Evolutionary conservation across 1,140 invertebrate species (phyloP), one percentile per base, ranked within the genome.

Genomic region (Drosophila nigromelanica): DNA sequence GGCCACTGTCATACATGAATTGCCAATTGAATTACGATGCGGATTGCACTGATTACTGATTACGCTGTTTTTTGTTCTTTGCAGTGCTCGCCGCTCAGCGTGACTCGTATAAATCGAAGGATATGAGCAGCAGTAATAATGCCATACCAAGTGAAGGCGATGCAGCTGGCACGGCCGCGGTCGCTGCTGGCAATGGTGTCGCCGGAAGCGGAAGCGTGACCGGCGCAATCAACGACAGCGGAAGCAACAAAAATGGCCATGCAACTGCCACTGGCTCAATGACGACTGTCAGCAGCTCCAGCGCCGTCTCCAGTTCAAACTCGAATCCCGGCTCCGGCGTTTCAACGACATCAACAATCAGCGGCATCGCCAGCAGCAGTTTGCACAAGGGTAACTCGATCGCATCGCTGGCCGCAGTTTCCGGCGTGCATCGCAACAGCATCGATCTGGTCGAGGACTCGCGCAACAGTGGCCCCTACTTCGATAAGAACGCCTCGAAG

Each of bases 401-500:
- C 33, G 52, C 76, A 39, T 73, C 78, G 4, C 70, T 76, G 37
- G 66, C 39, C n/a, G 50, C 59, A 15, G 63, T 55, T 27, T 61
- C 72, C 69, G 76, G 78, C 42, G 73, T 83, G 58, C 74, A 83
- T 78, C 87, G 91, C n/a, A 91, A 91, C 59, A 78, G 76, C 70
- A 91, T 91, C 66, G 87, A 92, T 47, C 69, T 85, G 43, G 72
- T 74, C 27, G 91, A 92, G 43, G 89, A 90, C 24, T 63, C 79
- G 45, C 85, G 89, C 35, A 92, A 89, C 61, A 73, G 68, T 18
- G 91, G 91, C n/a, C 91, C 91, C 35, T 92, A 92, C 45, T 92
- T 92, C 47, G 91, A 92, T 70, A 91, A 89, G 74, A 78, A 70
- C 27, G 82, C 89, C 30, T 92, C 91, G 35, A 92, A 92, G 73